Conservation (phyloP, 2,888 invertebrate species). For the Leucophenga maculata region DNA sequence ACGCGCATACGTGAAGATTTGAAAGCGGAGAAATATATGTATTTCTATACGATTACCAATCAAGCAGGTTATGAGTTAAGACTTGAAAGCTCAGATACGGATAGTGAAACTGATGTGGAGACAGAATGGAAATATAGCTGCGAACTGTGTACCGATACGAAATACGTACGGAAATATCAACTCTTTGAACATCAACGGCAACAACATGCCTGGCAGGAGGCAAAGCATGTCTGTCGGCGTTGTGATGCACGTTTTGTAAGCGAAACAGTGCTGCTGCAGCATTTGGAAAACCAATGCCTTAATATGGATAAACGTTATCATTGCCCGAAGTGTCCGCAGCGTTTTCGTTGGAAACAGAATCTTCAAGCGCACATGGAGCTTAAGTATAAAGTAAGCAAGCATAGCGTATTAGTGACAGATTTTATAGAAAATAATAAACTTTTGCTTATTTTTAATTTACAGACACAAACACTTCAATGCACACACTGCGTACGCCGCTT, state of each 20-base stretch:
- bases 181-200: conserved; percentile 66
- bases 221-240: conserved; percentile 74
- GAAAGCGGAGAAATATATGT: neutral
- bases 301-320: conserved; percentile 64
- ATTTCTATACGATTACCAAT: conserved; percentile 63
- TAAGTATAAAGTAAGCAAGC: conserved; percentile 10
- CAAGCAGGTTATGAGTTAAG: conserved; percentile 60
- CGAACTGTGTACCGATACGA: conserved; percentile 56
- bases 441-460: neutral
- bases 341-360: conserved; percentile 70
- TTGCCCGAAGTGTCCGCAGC: conserved; percentile 66
- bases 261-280: conserved; percentile 73
- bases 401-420: no score
- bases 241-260: conserved; percentile 75
- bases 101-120: conserved; percentile 21
- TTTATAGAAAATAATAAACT: no score
- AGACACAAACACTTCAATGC: conserved; percentile 47
- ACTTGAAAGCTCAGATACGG: conserved; percentile 47
- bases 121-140: conserved; percentile 59
- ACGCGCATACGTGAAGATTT: neutral
- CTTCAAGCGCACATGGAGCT: conserved; percentile 61
- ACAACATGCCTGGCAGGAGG: conserved; percentile 72
- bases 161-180: conserved; percentile 66
- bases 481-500: conserved; percentile 55
- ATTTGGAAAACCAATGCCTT: conserved; percentile 72